Evolutionary conservation across 2,888 invertebrate species (phyloP), one percentile per base, ranked within the genome.

Genomic region (Orchestes rusci): DNA sequence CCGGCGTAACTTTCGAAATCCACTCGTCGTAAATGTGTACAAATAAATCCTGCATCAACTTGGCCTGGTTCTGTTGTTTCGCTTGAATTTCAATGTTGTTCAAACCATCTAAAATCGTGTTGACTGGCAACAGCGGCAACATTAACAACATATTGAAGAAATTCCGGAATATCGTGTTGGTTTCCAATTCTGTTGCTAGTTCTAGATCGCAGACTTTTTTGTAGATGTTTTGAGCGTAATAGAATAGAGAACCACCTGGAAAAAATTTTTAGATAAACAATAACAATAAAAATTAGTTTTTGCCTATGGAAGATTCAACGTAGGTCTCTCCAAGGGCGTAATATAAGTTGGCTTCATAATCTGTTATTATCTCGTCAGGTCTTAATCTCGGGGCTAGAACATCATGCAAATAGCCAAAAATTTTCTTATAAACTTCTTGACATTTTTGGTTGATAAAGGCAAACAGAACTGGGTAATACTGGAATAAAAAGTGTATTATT

Each of bases 121-220:
- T 65, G 2, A 64, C 64, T 0, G 67, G 67, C n/a, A 67, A 51
- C 29, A 67, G 49, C 0, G 67, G 67, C 13, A 67, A 49, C 66
- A 67, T 67, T 8, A 67, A 40, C 8, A 67, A 39, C 66, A 66
- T 66, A 53, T 67, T 65, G 43, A 66, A 67, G 10, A 67, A 56
- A 39, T 61, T 66, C 8, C 65, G 51, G 46, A 67, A 66, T 41
- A 58, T 60, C 1, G 64, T 58, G 29, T 66, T 65, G 1, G 60
- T 57, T 47, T 67, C 67, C 16, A 67, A 43, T 35, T 65, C 63
- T 32, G 58, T 56, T 0, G 64, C 55, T 15, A 67, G 48, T 30
- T 62, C 58, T 16, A 66, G 51, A 1, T 58, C 52, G 48, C 67
- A 67, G 3, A 66, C 57, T 54, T 64, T 64, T 47, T 67, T 66